These are phyloP conservation scores for Caenorhabditis afra DNA, from an alignment of 2,888 invertebrate species.

Conservation along the genomic window DNA sequence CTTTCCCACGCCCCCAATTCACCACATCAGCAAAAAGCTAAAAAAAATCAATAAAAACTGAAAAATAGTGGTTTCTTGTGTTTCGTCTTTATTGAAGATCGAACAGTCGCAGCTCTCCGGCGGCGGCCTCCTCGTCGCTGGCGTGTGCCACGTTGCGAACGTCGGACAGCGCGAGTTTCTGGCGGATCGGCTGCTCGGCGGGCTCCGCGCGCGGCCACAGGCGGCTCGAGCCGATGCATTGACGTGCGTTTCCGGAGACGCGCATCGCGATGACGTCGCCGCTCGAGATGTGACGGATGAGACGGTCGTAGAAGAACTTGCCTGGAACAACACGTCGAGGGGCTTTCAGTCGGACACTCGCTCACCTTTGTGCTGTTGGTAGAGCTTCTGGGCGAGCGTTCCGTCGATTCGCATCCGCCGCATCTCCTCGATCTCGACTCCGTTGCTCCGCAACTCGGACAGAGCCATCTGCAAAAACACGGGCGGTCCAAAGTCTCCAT, in stretches of 20 bases:
- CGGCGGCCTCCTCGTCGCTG: constrained; percentile 51
- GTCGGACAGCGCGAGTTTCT: constrained; percentile 91
- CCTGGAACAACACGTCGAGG: constrained; percentile 45
- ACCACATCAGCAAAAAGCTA: background rate
- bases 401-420: constrained; percentile 41
- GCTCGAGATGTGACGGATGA: constrained; percentile 69
- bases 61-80: background rate
- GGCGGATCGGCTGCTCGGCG: constrained; percentile 85
- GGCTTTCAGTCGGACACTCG: too few relatives aligned
- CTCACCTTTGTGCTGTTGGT: constrained; percentile 57
- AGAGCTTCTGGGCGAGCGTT: constrained; percentile 56
- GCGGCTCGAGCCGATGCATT: constrained; percentile 62
- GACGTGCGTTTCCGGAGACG: constrained; percentile 61
- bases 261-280: constrained; percentile 70
- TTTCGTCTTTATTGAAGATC: constrained; percentile 2
- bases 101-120: constrained; percentile 37
- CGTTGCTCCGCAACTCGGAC: constrained; percentile 42
- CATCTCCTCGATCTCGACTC: constrained; percentile 60
- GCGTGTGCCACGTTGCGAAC: constrained; percentile 92
- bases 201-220: constrained; percentile 57
- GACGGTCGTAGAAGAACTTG: constrained; percentile 74
- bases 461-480: constrained; percentile 50
- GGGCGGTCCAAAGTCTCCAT: too few relatives aligned
- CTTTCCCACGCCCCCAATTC: background rate
- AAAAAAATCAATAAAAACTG: background rate